These are phyloP conservation scores for Torymus texanus DNA, from an alignment of 2,888 invertebrate species.

Conservation along the genomic window DNA sequence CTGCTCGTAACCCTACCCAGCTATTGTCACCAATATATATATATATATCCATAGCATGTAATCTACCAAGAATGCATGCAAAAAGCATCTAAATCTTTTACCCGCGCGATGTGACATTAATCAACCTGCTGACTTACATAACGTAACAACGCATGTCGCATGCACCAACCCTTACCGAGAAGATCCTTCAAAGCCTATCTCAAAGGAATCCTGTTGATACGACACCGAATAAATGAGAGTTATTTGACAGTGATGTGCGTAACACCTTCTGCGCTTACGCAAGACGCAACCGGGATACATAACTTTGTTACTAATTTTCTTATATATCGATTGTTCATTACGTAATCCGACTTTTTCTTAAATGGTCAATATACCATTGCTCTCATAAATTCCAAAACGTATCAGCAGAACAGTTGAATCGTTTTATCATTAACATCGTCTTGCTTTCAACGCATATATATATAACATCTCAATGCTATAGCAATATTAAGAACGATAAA, in stretches of 20 bases:
- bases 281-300: too few relatives aligned
- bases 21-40: background rate
- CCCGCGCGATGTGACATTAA: background rate
- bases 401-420: background rate
- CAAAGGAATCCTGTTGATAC: slow-evolving; percentile 1
- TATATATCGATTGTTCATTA: too few relatives aligned
- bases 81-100: background rate
- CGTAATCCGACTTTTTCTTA: too few relatives aligned
- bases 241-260: background rate
- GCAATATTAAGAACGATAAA: background rate
- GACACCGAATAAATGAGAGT: background rate
- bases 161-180: background rate
- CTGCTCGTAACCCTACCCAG: background rate
- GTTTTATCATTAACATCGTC: slow-evolving; percentile 34
- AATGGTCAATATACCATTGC: background rate
- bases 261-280: too few relatives aligned
- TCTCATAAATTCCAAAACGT: background rate
- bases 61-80: background rate
- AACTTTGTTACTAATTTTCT: too few relatives aligned
- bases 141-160: slow-evolving; percentile 16
- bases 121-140: background rate
- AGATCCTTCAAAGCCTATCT: background rate
- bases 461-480: background rate
- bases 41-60: background rate
- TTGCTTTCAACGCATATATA: slow-evolving; percentile 28